Base-by-base conservation (phyloP, 2,888 invertebrate species). In the Melanchra persicariae region DNA sequence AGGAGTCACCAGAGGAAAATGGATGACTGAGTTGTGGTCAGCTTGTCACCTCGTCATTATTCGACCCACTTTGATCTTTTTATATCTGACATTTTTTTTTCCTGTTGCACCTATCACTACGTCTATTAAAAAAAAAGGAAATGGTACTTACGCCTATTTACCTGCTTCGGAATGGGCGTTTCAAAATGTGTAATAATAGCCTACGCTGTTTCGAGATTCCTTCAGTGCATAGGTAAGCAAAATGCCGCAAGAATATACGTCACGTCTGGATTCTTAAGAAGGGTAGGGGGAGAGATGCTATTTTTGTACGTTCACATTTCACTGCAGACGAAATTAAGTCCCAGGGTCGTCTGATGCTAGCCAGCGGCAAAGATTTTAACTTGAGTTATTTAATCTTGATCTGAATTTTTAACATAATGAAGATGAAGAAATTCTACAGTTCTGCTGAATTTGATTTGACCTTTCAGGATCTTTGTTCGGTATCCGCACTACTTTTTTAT, bases 11-110 rank as follows among this genome's bases (percentile, higher is more conserved):
- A 10, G 52, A 59, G 62, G 77, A 81, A 62, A 77, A 78, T 70
- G 49, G n/a, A 81, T 61, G 64, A 76, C 40, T 15, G 15, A 61
- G 26, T 55, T 76, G 77, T 26, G 82, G 77, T 77, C 24, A 69
- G 24, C 49, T 49, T 58, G 60, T 54, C 60, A 67, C 17, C 26
- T 30, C 22, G 54, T 67, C 77, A 61, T 64, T 30, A 26, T 54
- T 43, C 60, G 37, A 61, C 51, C 51, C 47, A 68, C 70, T 81
- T 70, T 70, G 61, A 65, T 65, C 10, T 47, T 77, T 77, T 76
- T 45, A 70, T 55, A 30, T 54, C 9, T 8, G 47, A 54, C 19
- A 8, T 26, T 22, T 5, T 0, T 49, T 57, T 24, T 54, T 54
- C 22, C 57, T 62, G 9, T 30, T 51, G 19, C 6, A 47, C 7